phyloP scores from a whole-genome alignment of 2,888 invertebrate genomes.

The Drosophila falleni region DNA sequence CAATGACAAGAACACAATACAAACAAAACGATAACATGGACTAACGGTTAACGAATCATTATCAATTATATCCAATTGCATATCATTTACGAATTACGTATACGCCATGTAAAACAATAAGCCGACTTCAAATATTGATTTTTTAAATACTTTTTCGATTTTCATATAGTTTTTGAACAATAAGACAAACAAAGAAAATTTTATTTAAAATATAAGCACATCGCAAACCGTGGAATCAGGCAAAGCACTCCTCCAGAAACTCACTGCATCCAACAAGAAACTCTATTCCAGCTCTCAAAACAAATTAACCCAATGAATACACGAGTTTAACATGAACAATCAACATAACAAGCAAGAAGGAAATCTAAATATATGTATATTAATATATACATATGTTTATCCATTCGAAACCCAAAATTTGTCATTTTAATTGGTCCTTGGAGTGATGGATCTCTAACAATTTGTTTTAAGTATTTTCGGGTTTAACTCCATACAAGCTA shows the following conservation, averaged over 20 bases:
- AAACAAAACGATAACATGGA: slow-evolving; percentile 37
- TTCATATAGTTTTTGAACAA: neutral
- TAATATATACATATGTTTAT: neutral
- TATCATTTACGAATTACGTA: slow-evolving; percentile 55
- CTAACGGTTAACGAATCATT: slow-evolving; percentile 47
- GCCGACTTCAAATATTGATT: slow-evolving; percentile 18
- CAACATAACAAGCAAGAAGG: slow-evolving; percentile 44
- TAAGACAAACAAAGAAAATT: slow-evolving; percentile 3
- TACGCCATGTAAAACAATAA: slow-evolving; percentile 49
- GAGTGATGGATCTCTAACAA: too few species aligned
- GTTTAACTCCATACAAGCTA: neutral
- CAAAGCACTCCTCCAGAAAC: slow-evolving; percentile 30
- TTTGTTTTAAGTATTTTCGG: neutral
- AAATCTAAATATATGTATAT: slow-evolving; percentile 23
- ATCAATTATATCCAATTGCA: slow-evolving; percentile 51
- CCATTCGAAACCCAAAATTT: too few species aligned
- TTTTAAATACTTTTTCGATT: slow-evolving; percentile 6
- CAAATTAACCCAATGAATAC: neutral
- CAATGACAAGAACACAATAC: slow-evolving; percentile 30
- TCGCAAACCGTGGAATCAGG: slow-evolving; percentile 32
- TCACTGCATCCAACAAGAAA: slow-evolving; percentile 16
- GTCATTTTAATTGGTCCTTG: neutral
- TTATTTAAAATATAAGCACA: slow-evolving; percentile 17
- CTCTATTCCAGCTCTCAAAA: neutral
- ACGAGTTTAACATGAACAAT: slow-evolving; percentile 36